Evolutionary conservation across 2,113 vertebrate genomes (phyloP).

Genomic region (Accipiter virgatus): DNA sequence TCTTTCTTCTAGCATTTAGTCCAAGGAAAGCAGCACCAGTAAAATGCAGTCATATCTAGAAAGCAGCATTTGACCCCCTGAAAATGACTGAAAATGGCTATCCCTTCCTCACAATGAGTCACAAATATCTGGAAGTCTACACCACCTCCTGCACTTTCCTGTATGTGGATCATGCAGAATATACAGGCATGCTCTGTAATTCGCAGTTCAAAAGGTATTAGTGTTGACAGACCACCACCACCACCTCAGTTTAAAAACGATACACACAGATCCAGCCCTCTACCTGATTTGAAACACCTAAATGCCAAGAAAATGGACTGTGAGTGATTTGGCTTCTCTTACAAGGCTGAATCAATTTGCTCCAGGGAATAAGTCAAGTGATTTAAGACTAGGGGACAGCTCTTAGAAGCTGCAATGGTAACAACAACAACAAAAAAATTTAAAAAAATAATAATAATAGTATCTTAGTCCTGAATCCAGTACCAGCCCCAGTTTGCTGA

Average conservation of each 20-base stretch:
- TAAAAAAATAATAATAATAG: too few species aligned
- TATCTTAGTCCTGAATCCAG: not conserved
- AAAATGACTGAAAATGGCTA: rapidly evolving
- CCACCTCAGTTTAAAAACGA: rapidly evolving
- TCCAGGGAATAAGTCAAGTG: not conserved
- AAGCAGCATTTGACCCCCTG: not conserved
- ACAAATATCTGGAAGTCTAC: not conserved
- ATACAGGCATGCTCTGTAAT: not conserved
- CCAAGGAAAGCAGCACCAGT: not conserved
- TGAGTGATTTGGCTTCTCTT: not conserved
- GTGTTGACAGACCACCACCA: not conserved
- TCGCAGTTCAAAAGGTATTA: not conserved
- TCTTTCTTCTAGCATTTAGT: not conserved
- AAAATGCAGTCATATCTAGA: not conserved
- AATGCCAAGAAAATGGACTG: not conserved
- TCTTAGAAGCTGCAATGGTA: not conserved
- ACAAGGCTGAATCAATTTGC: not conserved
- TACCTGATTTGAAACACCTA: not conserved
- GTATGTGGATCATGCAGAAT: not conserved
- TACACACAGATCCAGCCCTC: not conserved
- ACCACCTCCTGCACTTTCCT: not conserved
- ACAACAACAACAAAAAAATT: not conserved
- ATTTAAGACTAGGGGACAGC: not conserved
- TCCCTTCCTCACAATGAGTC: not conserved
- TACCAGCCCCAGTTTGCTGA: not conserved